Percentiles rank a stretch among this genome's conserved stretches.
Conservation (phyloP, 2,113 vertebrate species). For the Lepidiolamprologus cunningtoni region DNA sequence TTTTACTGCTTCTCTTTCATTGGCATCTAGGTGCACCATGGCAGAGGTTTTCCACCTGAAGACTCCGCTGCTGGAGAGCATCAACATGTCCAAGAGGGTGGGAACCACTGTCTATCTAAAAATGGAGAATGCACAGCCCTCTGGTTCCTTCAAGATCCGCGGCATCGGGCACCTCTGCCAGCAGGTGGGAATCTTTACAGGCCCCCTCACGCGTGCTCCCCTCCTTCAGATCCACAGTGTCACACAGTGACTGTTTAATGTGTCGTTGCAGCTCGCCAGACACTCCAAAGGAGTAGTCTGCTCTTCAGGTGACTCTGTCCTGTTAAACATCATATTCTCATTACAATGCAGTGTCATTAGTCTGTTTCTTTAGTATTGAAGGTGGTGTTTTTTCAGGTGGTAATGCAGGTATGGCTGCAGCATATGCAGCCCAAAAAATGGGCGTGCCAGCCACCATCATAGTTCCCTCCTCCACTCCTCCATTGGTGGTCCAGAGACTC, state of each 20-base stretch:
- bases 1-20: neutral
- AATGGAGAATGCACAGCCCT: slow-evolving; percentile 85
- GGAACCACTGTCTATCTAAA: slow-evolving; percentile 82
- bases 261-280: slow-evolving; percentile 46
- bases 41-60: slow-evolving; percentile 64
- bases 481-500: slow-evolving; percentile 62
- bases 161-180: slow-evolving; percentile 87
- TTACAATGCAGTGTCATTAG: neutral
- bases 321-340: neutral
- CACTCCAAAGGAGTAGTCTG: slow-evolving; percentile 70
- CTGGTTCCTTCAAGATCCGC: slow-evolving; percentile 91
- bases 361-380: neutral
- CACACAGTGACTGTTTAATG: neutral
- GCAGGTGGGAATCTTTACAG: slow-evolving; percentile 66
- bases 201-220: rapidly evolving
- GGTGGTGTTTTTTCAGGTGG: slow-evolving; percentile 55
- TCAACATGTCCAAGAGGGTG: slow-evolving; percentile 67
- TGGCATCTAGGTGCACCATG: slow-evolving; percentile 12
- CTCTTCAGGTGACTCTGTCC: slow-evolving; percentile 64
- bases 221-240: neutral
- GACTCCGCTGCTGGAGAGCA: slow-evolving; percentile 82
- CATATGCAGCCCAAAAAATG: slow-evolving; percentile 69
- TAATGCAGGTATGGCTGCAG: slow-evolving; percentile 75
- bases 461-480: slow-evolving; percentile 64
- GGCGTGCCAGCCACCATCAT: slow-evolving; percentile 67